These are phyloP conservation scores for Amphiura filiformis DNA, from an alignment of 35 echinoderm and acorn worm species.

Conservation along the genomic window DNA sequence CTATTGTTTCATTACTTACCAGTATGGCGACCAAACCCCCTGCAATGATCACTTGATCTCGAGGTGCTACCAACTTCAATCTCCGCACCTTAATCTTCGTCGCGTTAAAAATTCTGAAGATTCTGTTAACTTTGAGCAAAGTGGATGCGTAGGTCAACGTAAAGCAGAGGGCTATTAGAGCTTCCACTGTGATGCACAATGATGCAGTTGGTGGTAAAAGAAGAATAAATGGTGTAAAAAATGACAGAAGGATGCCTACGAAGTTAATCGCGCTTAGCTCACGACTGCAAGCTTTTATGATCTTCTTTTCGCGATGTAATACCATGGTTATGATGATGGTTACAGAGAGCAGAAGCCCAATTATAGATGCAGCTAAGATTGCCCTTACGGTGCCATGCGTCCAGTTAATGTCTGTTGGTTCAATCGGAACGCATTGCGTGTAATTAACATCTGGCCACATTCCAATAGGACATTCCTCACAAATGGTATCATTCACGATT, in stretches of 20 bases:
- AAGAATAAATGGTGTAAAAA: neutral
- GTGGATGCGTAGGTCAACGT: slow-evolving; percentile 32
- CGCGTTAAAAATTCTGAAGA: slow-evolving; percentile 46
- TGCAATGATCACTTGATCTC: slow-evolving; percentile 40
- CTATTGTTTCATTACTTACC: no score
- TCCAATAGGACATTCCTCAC: slow-evolving; percentile 29
- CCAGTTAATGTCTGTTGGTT: neutral
- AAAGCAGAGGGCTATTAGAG: slow-evolving; percentile 21
- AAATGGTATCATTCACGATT: neutral
- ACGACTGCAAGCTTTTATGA: slow-evolving; percentile 46
- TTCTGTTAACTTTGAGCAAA: slow-evolving; percentile 43
- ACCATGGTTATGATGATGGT: neutral
- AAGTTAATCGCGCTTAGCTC: slow-evolving; percentile 47
- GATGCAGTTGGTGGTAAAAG: slow-evolving; percentile 15
- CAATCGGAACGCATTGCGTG: slow-evolving; percentile 8
- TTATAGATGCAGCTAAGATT: neutral
- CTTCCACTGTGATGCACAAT: slow-evolving; percentile 7
- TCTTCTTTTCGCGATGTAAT: neutral
- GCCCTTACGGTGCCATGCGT: neutral
- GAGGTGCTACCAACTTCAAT: slow-evolving; percentile 28
- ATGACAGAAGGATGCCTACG: slow-evolving; percentile 30
- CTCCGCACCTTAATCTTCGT: slow-evolving; percentile 35
- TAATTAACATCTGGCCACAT: slow-evolving; percentile 33
- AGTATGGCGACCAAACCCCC: no score
- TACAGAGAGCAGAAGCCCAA: neutral